phyloP scores from a whole-genome alignment of 2,888 invertebrate species.

The Gymnocheta viridis region DNA sequence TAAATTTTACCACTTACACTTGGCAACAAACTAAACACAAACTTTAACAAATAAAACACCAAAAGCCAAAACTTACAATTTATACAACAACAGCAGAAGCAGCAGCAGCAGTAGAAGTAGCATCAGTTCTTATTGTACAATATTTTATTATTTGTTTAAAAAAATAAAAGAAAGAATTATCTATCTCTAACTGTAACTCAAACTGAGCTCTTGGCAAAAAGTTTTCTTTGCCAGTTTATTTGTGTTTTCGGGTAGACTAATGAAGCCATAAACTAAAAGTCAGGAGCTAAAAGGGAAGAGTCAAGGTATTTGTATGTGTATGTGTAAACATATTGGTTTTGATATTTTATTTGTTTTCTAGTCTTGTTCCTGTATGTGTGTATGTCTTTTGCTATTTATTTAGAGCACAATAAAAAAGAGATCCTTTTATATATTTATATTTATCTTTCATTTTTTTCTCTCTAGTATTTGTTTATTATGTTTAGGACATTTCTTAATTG shows the following conservation, averaged over 20 bases:
- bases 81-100: constrained; percentile 15
- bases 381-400: constrained; percentile 30
- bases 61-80: constrained; percentile 57
- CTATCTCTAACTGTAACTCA: constrained; percentile 33
- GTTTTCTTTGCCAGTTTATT: constrained; percentile 36
- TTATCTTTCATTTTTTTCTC: constrained; percentile 1
- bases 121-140: constrained; percentile 32
- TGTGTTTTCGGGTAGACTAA: constrained; percentile 52
- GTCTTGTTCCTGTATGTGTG: constrained; percentile 10
- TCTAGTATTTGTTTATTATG: constrained; percentile 60
- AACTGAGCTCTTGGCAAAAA: constrained; percentile 21
- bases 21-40: constrained; percentile 76
- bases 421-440: constrained; percentile 16
- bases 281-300: constrained; percentile 5
- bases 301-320: neutral
- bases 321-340: constrained; percentile 50
- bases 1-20: constrained; percentile 71
- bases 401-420: neutral
- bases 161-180: neutral
- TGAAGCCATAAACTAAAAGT: constrained; percentile 65
- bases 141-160: constrained; percentile 61
- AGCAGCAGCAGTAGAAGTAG: neutral
- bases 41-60: constrained; percentile 46
- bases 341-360: constrained; percentile 58
- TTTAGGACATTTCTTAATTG: constrained; percentile 70